Evolutionary conservation across 2,797 vertebrate genomes (phyloP), one percentile per base, ranked within the genome.

Genomic region (Chanos chanos): DNA sequence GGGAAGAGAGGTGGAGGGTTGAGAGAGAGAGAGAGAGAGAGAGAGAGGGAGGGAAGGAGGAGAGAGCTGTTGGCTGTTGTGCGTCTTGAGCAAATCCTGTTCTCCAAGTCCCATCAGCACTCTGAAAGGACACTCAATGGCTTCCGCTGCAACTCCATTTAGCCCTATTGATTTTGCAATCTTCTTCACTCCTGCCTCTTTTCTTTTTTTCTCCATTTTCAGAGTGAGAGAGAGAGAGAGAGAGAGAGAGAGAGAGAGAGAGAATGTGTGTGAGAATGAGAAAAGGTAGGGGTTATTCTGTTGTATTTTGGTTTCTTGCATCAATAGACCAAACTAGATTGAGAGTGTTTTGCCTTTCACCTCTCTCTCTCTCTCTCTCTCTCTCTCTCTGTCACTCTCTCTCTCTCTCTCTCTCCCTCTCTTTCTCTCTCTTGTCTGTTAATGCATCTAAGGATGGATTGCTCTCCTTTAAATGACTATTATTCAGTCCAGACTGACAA

Each of bases 111-210:
- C 73, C 75, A 83, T 70, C 62, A 75, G 79, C 80, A 78, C 83
- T 86, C 81, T 81, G 79, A 82, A 66, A 81, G 85, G 81, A 86
- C 83, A 84, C 75, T 84, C 75, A 65, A 72, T 87, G 84, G 80
- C 82, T 86, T 84, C 82, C 66, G 68, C 73, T 49, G 80, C 80
- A 85, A 81, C 83, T 86, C 83, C 84, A 88, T 88, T 89, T 88
- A 86, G 81, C 77, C 70, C 44, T 84, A 89, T 90, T 87, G 85
- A 89, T 89, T 89, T 89, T 82, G 59, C 82, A 86, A 83, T 86
- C 82, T 82, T 82, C 73, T 63, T 59, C 75, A 73, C 34, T 45
- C 58, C 70, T 63, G 64, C 58, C 56, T 61, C 62, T 56, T 61
- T 56, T 64, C 48, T 49, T 45, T 33, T 33, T 25, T 43, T 12